Evolutionary conservation across 2,113 vertebrate genomes (phyloP).

Genomic region (Raja brachyura): DNA sequence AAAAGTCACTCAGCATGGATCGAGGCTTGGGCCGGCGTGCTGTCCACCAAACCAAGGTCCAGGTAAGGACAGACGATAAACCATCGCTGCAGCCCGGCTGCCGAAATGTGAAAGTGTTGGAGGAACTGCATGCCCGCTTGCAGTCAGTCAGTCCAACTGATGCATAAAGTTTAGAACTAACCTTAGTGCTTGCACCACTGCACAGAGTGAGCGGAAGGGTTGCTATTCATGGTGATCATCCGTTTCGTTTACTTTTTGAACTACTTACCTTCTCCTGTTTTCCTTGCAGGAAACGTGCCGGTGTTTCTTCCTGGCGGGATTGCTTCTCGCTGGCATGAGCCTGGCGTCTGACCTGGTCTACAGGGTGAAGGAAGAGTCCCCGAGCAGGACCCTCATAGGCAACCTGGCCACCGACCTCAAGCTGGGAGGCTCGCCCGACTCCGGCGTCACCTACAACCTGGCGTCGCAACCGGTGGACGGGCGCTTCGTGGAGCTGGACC

Average conservation of each 20-base stretch:
- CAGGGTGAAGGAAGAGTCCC: conserved; percentile 89
- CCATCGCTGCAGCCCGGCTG: no score
- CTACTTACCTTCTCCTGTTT: background rate
- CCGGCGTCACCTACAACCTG: conserved; percentile 78
- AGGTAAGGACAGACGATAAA: background rate
- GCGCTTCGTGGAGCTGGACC: conserved; percentile 81
- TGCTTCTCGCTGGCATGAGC: conserved; percentile 80
- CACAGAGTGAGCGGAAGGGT: background rate
- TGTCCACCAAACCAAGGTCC: background rate
- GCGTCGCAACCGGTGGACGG: conserved; percentile 68
- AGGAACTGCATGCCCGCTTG: background rate
- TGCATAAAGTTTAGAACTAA: background rate
- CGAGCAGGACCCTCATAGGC: conserved; percentile 78
- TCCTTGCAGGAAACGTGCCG: conserved; percentile 55
- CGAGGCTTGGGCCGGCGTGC: background rate
- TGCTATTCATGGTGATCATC: background rate
- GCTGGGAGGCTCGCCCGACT: conserved; percentile 59
- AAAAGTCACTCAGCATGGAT: background rate
- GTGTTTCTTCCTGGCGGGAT: conserved; percentile 73
- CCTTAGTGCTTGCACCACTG: background rate
- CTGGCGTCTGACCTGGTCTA: conserved; percentile 85
- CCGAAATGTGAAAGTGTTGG: background rate
- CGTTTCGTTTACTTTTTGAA: background rate
- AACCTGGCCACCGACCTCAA: conserved; percentile 77
- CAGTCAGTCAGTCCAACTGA: background rate